Percentiles rank a stretch among this genome's conserved stretches.
Evolutionary conservation across 2,888 invertebrate species (phyloP).

Genomic region (Drosophila testacea): DNA sequence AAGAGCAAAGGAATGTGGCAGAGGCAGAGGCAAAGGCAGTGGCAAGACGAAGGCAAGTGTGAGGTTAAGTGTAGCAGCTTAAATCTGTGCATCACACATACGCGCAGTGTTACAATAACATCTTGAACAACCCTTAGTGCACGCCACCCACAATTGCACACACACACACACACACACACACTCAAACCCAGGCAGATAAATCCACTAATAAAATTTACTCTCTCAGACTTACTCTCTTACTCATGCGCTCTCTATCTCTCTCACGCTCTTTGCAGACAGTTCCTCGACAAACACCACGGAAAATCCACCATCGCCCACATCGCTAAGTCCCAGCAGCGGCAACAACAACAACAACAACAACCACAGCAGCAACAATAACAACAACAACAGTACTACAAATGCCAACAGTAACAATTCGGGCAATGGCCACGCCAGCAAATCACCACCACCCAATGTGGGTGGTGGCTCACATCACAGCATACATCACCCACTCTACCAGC

Average conservation of each 20-base stretch:
- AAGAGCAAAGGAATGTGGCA: conserved; percentile 20
- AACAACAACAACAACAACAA: conserved; percentile 79
- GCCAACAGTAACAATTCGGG: conserved; percentile 82
- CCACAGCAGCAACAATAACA: conserved; percentile 31
- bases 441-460: conserved; percentile 75
- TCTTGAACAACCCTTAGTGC: conserved; percentile 60
- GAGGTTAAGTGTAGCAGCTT: conserved; percentile 79
- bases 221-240: conserved; percentile 68
- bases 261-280: conserved; percentile 88
- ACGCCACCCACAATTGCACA: conserved; percentile 26
- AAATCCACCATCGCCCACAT: conserved; percentile 87
- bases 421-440: conserved; percentile 70
- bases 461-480: conserved; percentile 52
- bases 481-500: conserved; percentile 64
- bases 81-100: conserved; percentile 66
- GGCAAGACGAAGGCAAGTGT: conserved; percentile 68
- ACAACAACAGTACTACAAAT: conserved; percentile 50
- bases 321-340: conserved; percentile 87
- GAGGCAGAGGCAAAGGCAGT: conserved; percentile 9
- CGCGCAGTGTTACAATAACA: conserved; percentile 17
- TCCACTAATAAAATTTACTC: conserved; percentile 63
- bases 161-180: conserved; percentile 26
- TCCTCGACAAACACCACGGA: conserved; percentile 90
- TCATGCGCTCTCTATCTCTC: conserved; percentile 30
- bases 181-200: conserved; percentile 46